These are phyloP conservation scores for Zaprionus kolodkinae DNA, from an alignment of 1,140 invertebrate species.

Conservation along the genomic window DNA sequence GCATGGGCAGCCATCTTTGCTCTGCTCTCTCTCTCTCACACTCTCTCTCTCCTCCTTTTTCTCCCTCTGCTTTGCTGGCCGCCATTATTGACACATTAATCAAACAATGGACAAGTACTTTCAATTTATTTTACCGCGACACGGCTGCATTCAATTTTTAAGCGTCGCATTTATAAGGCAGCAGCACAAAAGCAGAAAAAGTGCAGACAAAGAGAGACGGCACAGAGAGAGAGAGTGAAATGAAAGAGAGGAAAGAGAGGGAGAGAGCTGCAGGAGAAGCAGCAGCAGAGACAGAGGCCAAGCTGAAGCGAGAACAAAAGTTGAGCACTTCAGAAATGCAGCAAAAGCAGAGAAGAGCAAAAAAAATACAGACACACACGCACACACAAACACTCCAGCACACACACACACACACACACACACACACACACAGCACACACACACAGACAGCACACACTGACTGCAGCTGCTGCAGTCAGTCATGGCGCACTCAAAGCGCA, in stretches of 20 bases:
- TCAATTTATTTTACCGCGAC: conserved; percentile 73
- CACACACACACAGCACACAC: too few relatives aligned
- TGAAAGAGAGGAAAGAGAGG: background rate
- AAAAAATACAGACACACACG: conserved; percentile 8
- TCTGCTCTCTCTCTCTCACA: background rate
- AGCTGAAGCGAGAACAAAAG: conserved; percentile 14
- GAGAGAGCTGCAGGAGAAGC: too few relatives aligned
- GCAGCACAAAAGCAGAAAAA: conserved; percentile 39
- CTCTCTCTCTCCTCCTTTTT: background rate
- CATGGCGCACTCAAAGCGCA: background rate
- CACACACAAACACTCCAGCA: background rate
- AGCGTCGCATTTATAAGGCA: conserved; percentile 51
- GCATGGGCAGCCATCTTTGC: background rate
- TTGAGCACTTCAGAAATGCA: conserved; percentile 42
- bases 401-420: background rate
- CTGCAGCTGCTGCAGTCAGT: conserved; percentile 12
- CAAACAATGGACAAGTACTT: conserved; percentile 80
- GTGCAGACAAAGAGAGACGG: conserved; percentile 26
- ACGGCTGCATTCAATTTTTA: conserved; percentile 59
- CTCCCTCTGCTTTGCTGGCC: conserved; percentile 23
- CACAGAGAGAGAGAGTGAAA: background rate
- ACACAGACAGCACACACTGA: conserved; percentile 7
- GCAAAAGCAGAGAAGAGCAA: conserved; percentile 19
- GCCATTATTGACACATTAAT: conserved; percentile 81
- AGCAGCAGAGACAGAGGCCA: background rate